Conservation (phyloP, 2,888 invertebrate genomes). For the Platerodrilus igneus region DNA sequence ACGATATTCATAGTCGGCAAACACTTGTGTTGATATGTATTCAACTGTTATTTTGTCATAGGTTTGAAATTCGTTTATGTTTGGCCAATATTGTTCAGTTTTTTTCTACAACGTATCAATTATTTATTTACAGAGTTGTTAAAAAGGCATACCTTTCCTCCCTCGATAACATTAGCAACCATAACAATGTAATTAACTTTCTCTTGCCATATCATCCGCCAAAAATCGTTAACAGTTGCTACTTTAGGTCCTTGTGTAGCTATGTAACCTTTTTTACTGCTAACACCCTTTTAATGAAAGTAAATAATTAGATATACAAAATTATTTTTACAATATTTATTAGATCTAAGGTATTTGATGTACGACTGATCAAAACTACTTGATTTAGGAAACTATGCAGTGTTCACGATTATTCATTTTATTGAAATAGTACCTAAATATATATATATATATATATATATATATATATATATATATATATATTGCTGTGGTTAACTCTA, state of each 20-base stretch:
- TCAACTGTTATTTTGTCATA: conserved; percentile 42
- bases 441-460: too few relatives aligned
- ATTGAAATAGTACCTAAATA: too few relatives aligned
- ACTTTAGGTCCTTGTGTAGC: conserved; percentile 45
- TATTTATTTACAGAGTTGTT: conserved; percentile 50
- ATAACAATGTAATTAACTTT: conserved; percentile 49
- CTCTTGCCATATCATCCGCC: conserved; percentile 50
- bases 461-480: too few relatives aligned
- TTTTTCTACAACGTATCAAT: conserved; percentile 49
- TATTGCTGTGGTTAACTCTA: too few relatives aligned
- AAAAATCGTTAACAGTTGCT: conserved; percentile 42
- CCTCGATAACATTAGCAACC: conserved; percentile 50
- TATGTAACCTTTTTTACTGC: conserved; percentile 38
- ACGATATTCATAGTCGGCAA: conserved; percentile 44
- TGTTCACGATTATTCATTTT: too few relatives aligned
- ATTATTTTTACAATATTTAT: not conserved
- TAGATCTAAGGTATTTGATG: too few relatives aligned
- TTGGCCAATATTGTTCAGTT: conserved; percentile 53
- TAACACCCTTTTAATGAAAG: conserved; percentile 32
- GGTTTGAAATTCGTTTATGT: conserved; percentile 44
- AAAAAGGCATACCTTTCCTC: conserved; percentile 27
- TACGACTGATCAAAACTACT: too few relatives aligned
- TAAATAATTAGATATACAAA: not conserved
- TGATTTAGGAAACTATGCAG: too few relatives aligned
- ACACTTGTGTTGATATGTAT: conserved; percentile 37